A percentile compares a stretch with the other conserved stretches of the same genome.
phyloP scores from a whole-genome alignment of 2,888 invertebrate species.

The Chorisops tibialis region DNA sequence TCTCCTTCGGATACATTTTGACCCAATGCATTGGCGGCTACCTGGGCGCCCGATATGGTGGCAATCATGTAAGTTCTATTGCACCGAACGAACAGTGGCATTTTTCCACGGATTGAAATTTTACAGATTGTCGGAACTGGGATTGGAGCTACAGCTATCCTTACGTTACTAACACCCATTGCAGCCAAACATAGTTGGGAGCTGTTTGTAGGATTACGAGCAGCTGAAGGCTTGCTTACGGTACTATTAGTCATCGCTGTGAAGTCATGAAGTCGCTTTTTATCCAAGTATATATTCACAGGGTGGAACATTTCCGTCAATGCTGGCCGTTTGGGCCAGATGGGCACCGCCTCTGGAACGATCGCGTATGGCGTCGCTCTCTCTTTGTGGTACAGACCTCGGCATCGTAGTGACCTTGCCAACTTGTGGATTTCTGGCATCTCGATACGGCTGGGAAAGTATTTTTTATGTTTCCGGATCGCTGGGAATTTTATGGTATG shows the following conservation, averaged over 20 bases:
- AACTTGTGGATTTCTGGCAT: constrained; percentile 6
- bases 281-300: neutral
- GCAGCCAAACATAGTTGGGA: constrained; percentile 64
- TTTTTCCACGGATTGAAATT: neutral
- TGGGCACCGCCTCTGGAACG: constrained; percentile 24
- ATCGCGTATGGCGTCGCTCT: constrained; percentile 17
- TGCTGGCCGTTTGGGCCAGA: constrained; percentile 19
- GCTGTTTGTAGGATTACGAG: constrained; percentile 63
- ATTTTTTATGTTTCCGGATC: constrained; percentile 13
- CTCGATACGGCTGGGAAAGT: constrained; percentile 16
- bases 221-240: constrained; percentile 71
- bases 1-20: constrained; percentile 78
- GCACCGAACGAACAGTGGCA: neutral
- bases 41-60: constrained; percentile 74
- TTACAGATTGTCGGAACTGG: constrained; percentile 65
- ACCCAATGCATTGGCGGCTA: constrained; percentile 77
- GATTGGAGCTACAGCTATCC: constrained; percentile 65
- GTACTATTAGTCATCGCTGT: constrained; percentile 46
- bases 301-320: constrained; percentile 23
- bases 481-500: constrained; percentile 49
- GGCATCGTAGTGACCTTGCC: constrained; percentile 7
- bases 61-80: constrained; percentile 57
- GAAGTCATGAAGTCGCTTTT: neutral
- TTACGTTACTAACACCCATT: constrained; percentile 72
- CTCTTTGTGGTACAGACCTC: constrained; percentile 13